phyloP scores from a whole-genome alignment of 37 sponge, comb jelly and placozoan species.

The Spongia lamella region DNA sequence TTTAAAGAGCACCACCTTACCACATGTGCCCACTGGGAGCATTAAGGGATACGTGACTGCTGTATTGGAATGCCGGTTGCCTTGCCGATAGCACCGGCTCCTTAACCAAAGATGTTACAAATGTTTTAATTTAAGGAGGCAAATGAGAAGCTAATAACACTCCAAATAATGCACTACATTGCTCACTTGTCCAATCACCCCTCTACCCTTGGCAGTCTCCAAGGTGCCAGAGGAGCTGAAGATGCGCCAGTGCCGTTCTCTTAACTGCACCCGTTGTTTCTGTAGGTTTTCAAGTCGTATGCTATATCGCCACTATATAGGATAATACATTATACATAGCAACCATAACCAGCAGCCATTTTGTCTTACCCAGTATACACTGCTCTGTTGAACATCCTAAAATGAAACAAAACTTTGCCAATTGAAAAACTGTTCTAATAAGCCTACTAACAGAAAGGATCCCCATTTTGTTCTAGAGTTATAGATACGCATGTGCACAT shows the following conservation, averaged over 20 bases:
- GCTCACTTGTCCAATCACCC: slow-evolving; percentile 91
- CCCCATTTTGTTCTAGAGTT: too few species aligned
- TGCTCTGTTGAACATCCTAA: background rate
- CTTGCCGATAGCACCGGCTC: slow-evolving; percentile 75
- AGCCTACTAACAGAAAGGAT: too few species aligned
- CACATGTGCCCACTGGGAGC: slow-evolving; percentile 93
- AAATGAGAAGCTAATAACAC: background rate
- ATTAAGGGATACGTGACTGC: slow-evolving; percentile 83
- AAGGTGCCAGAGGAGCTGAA: slow-evolving; percentile 70
- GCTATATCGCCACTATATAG: slow-evolving; percentile 83
- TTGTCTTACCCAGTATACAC: background rate
- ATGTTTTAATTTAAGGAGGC: background rate
- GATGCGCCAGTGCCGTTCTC: slow-evolving; percentile 90
- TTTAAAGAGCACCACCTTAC: slow-evolving; percentile 41
- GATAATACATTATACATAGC: too few species aligned
- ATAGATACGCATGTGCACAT: too few species aligned
- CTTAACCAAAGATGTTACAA: slow-evolving; percentile 24
- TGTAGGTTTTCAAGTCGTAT: slow-evolving; percentile 90
- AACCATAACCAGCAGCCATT: too few species aligned
- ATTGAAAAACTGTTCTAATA: too few species aligned
- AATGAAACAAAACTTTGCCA: background rate
- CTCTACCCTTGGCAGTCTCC: slow-evolving; percentile 88
- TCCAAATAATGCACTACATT: background rate
- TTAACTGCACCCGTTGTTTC: slow-evolving; percentile 68
- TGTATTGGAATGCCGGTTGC: slow-evolving; percentile 94